Conservation (phyloP, 2,797 vertebrate genomes). For the Choloepus didactylus region DNA sequence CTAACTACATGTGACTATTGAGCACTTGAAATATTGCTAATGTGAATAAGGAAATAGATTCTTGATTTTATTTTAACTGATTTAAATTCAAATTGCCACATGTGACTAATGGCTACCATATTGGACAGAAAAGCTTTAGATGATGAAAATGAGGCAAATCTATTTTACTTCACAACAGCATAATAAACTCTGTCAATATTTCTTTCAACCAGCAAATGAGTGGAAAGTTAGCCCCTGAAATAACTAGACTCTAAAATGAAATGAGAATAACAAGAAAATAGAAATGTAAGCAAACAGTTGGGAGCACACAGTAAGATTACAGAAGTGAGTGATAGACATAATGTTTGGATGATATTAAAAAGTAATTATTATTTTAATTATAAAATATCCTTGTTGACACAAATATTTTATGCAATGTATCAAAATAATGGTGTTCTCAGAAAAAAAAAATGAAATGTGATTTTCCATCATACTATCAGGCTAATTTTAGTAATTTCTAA, state of each 20-base stretch:
- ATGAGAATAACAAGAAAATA: background rate
- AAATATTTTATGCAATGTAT: background rate
- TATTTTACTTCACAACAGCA: background rate
- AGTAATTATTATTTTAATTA: background rate
- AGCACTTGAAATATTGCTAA: background rate
- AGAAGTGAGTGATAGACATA: background rate
- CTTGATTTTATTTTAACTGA: background rate
- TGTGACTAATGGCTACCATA: background rate
- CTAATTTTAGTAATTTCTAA: constrained; percentile 18
- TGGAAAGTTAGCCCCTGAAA: background rate
- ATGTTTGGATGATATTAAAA: background rate
- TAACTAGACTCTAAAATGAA: background rate
- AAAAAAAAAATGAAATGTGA: background rate
- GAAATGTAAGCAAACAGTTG: background rate
- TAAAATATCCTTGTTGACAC: background rate
- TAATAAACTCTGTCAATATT: background rate
- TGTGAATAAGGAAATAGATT: background rate
- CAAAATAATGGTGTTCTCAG: constrained; percentile 5
- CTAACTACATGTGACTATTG: background rate
- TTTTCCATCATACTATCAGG: background rate
- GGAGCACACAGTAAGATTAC: background rate
- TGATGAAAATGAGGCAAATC: background rate
- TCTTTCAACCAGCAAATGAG: background rate
- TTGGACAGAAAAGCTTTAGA: background rate
- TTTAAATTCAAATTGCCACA: background rate